phyloP scores from a whole-genome alignment of 2,888 invertebrate species.

The Himalopsyche japonica region DNA sequence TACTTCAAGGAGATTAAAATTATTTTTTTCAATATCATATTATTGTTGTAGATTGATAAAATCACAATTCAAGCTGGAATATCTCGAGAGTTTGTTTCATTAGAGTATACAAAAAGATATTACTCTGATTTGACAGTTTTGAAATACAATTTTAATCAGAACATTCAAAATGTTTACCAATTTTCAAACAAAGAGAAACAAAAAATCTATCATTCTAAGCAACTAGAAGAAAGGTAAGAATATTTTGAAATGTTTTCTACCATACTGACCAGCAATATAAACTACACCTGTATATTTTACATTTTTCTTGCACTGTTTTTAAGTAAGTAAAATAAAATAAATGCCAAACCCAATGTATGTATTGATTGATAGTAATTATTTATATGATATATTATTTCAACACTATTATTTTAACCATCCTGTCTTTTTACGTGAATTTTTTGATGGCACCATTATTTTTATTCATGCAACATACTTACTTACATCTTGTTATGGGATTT shows the following conservation, averaged over 20 bases:
- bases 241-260: neutral
- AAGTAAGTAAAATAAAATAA: no score
- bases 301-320: no score
- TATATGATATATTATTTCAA: no score
- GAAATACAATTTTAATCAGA: slow-evolving; percentile 18
- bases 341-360: no score
- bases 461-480: no score
- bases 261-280: no score
- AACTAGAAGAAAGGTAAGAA: neutral
- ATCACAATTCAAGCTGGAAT: slow-evolving; percentile 18
- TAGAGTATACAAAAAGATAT: slow-evolving; percentile 13
- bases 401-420: no score
- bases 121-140: slow-evolving; percentile 12
- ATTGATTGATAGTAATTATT: no score
- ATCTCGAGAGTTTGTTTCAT: neutral
- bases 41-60: slow-evolving; percentile 12
- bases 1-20: neutral
- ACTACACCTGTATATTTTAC: no score
- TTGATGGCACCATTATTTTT: no score
- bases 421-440: no score
- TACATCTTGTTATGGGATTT: no score
- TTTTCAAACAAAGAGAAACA: slow-evolving; percentile 13
- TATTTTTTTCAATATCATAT: neutral
- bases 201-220: neutral
- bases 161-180: slow-evolving; percentile 11